These are phyloP conservation scores for Galerucella nymphaeae DNA, from an alignment of 2,888 invertebrate genomes.

Conservation along the genomic window DNA sequence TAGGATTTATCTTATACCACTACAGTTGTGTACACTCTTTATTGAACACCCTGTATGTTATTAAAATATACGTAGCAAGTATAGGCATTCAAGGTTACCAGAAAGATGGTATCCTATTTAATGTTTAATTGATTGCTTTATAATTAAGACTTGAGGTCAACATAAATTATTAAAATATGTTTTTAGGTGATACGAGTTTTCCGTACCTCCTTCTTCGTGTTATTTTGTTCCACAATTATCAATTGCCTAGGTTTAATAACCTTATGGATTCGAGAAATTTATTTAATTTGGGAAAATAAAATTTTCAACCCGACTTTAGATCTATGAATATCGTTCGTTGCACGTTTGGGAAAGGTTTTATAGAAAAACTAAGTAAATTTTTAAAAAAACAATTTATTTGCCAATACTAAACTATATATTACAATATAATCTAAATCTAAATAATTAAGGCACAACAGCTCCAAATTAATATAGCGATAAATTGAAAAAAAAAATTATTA, in stretches of 20 bases:
- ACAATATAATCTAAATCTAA: constrained; percentile 31
- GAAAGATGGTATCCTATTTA: not conserved
- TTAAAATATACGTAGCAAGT: not conserved
- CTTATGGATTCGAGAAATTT: not conserved
- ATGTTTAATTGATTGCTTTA: not conserved
- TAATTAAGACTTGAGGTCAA: not conserved
- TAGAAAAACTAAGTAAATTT: not conserved
- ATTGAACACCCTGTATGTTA: not conserved
- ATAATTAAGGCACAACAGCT: constrained; percentile 60
- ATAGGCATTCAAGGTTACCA: not conserved
- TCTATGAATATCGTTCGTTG: too few species aligned
- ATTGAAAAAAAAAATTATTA: constrained; percentile 1
- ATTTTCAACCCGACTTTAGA: too few species aligned
- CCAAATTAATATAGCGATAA: constrained; percentile 53
- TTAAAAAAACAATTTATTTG: not conserved
- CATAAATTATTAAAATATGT: not conserved
- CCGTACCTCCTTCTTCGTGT: not conserved
- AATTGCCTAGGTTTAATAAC: not conserved
- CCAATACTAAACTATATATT: constrained; percentile 7
- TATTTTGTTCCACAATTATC: not conserved
- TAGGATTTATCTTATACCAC: too few species aligned
- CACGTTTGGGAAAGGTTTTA: too few species aligned
- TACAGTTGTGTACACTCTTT: too few species aligned
- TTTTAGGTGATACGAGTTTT: not conserved
- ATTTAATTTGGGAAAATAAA: too few species aligned